These are phyloP conservation scores for Junonia oenone DNA, from an alignment of 2,888 invertebrate genomes.

Conservation along the genomic window DNA sequence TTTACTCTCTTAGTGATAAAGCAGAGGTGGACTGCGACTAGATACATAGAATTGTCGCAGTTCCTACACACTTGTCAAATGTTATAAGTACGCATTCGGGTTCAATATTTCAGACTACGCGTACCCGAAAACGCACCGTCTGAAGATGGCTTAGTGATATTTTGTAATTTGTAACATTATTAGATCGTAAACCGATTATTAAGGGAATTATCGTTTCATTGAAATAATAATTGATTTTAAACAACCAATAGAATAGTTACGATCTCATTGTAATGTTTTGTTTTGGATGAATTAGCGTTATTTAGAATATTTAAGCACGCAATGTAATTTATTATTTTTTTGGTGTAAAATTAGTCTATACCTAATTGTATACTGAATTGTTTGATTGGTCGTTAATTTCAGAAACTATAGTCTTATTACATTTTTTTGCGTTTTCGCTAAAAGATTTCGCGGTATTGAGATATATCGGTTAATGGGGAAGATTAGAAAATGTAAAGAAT, in stretches of 20 bases:
- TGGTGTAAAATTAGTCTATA: neutral
- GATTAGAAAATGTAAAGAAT: no score
- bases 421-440: no score
- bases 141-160: neutral
- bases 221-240: slow-evolving; percentile 2
- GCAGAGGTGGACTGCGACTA: neutral
- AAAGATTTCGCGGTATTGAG: no score
- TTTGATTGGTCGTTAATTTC: no score
- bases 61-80: neutral
- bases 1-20: no score
- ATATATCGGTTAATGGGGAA: no score
- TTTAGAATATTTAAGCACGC: neutral
- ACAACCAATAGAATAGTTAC: neutral
- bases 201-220: slow-evolving; percentile 4
- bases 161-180: slow-evolving; percentile 12
- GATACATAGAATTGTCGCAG: neutral
- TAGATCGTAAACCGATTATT: no score
- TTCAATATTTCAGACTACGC: neutral
- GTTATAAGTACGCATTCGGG: no score
- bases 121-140: neutral
- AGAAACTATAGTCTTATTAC: no score
- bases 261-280: no score
- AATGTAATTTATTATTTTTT: neutral
- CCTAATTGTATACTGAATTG: neutral
- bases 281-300: neutral